Percentiles rank a stretch among this genome's conserved stretches.
Conservation (phyloP, 2,888 invertebrate genomes). For the Dryomyza anilis region DNA sequence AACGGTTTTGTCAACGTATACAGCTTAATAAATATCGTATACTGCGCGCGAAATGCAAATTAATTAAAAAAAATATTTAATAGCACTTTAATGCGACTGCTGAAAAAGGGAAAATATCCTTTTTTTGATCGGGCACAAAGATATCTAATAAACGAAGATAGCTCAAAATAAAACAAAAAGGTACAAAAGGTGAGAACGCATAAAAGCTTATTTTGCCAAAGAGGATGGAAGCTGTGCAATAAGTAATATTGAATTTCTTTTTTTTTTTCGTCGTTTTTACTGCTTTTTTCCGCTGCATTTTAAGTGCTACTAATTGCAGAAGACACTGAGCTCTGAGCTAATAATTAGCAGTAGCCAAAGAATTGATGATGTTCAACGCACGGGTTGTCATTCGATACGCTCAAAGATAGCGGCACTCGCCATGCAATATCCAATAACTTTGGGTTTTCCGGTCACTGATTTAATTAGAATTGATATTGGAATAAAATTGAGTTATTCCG, state of each 20-base stretch:
- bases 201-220: conserved; percentile 12
- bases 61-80: no score
- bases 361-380: conserved; percentile 25
- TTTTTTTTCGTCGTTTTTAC: no score
- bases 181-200: not conserved
- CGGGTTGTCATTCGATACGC: not conserved
- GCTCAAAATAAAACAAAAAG: not conserved
- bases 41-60: no score
- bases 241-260: conserved; percentile 21
- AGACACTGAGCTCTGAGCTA: conserved; percentile 21
- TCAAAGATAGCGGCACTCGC: not conserved
- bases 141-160: not conserved
- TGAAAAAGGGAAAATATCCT: no score
- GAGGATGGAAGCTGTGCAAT: conserved; percentile 8
- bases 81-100: no score
- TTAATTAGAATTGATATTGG: conserved; percentile 31
- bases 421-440: conserved; percentile 10
- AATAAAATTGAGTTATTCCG: conserved; percentile 1
- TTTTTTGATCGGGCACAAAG: no score
- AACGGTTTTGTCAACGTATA: no score
- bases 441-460: conserved; percentile 28
- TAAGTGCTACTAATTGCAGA: conserved; percentile 31
- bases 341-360: conserved; percentile 33
- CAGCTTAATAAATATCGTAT: no score
- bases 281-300: no score